Conservation (phyloP, 2,888 invertebrate genomes). For the Ormyrus nitidulus region DNA sequence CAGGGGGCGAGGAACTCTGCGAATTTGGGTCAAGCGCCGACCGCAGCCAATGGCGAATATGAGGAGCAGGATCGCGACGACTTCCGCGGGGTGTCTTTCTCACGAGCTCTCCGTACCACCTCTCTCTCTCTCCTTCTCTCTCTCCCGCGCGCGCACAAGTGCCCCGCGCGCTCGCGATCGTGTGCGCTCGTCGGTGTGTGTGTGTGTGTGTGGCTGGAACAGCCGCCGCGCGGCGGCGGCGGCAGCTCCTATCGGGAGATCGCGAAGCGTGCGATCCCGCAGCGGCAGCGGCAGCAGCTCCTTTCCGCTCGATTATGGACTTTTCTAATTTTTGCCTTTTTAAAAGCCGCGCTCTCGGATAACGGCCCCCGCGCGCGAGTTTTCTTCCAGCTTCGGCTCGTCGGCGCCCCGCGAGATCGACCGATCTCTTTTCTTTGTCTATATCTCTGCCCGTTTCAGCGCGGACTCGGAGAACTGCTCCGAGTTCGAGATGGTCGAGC, state of each 20-base stretch:
- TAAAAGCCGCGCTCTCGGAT: conserved; percentile 9
- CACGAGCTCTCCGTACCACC: conserved; percentile 27
- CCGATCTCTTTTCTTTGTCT: no score
- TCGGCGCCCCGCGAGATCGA: no score
- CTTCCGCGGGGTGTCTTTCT: conserved; percentile 57
- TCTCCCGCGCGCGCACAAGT: not conserved
- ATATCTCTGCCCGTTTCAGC: not conserved
- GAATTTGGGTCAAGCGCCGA: conserved; percentile 57
- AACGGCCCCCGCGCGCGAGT: conserved; percentile 22
- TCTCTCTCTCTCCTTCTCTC: conserved; percentile 23
- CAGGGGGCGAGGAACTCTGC: conserved; percentile 53
- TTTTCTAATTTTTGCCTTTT: conserved; percentile 57
- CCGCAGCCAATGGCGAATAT: conserved; percentile 54
- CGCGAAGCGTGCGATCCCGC: conserved; percentile 27
- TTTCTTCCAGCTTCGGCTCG: no score
- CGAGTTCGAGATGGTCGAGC: no score
- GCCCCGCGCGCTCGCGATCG: not conserved
- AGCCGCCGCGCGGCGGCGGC: conserved; percentile 6
- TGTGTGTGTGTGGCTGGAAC: not conserved
- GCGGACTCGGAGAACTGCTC: no score
- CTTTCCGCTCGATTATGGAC: conserved; percentile 55
- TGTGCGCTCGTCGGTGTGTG: not conserved
- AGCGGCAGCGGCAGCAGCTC: conserved; percentile 28
- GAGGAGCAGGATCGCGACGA: conserved; percentile 50
- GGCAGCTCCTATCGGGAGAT: conserved; percentile 30